Evolutionary conservation across 2,797 vertebrate genomes (phyloP).

Genomic region (Melanotaenia boesemani): DNA sequence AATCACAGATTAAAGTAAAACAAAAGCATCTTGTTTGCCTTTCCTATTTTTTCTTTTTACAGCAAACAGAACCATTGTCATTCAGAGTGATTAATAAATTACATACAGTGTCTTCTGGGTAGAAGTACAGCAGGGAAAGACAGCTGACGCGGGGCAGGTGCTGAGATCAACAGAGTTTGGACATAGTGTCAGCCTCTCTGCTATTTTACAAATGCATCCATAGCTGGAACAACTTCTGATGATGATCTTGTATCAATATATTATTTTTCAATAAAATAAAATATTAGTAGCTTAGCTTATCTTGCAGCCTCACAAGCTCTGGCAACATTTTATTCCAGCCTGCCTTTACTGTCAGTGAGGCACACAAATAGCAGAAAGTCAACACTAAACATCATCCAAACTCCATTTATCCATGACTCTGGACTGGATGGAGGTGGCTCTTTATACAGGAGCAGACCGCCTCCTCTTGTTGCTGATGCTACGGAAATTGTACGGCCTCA

Average conservation of each 20-base stretch:
- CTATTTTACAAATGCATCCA: slow-evolving; percentile 27
- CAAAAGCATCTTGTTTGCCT: slow-evolving; percentile 64
- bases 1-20: slow-evolving; percentile 58
- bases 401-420: slow-evolving; percentile 53
- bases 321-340: slow-evolving; percentile 14
- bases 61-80: slow-evolving; percentile 79
- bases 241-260: slow-evolving; percentile 43
- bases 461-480: slow-evolving; percentile 89
- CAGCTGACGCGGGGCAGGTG: slow-evolving; percentile 60
- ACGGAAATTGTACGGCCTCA: slow-evolving; percentile 93
- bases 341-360: slow-evolving; percentile 32
- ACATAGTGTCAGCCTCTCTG: slow-evolving; percentile 44
- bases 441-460: slow-evolving; percentile 87
- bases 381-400: slow-evolving; percentile 51
- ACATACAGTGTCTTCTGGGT: slow-evolving; percentile 81
- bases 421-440: slow-evolving; percentile 17
- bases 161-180: slow-evolving; percentile 56
- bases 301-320: slow-evolving; percentile 30
- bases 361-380: slow-evolving; percentile 40
- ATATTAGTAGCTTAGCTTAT: slow-evolving; percentile 57
- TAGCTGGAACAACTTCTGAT: slow-evolving; percentile 27
- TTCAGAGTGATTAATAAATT: slow-evolving; percentile 79
- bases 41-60: slow-evolving; percentile 55
- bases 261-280: slow-evolving; percentile 57
- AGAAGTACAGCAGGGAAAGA: slow-evolving; percentile 83